Base-by-base conservation (phyloP, 2,113 vertebrate genomes). In the Monopterus albus region DNA sequence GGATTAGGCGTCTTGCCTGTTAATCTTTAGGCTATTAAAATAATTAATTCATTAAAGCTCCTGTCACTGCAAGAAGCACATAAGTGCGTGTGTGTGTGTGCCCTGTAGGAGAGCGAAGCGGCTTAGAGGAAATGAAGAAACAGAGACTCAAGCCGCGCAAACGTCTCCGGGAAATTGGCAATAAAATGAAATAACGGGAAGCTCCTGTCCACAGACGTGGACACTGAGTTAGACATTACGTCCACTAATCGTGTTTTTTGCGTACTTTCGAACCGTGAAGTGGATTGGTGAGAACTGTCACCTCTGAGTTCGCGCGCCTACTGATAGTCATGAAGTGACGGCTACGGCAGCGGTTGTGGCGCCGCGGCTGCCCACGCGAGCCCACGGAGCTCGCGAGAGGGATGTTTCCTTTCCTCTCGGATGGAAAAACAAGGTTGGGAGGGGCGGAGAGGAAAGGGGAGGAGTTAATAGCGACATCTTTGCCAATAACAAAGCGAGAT, bases 401-500 rank as follows among this genome's bases (percentile, higher is more conserved):
- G 79, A 87, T 84, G 72, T 91, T 92, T 92, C 92, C 91, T 85
- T 85, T 86, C 92, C 93, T 88, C 75, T 56, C 80, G 70, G 82
- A 87, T 69, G 47, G 87, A 90, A 91, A 83, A 92, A 91, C 91
- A 88, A 90, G 87, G 72, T 39, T 70, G 57, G 70, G 35, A 40
- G 62, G 49, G 64, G 28, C 14, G 25, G 13, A 11, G 47, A 17
- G 5, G 6, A 52, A 13, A 29, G 20, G 42, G 66, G 71, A 8
- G 75, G 60, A 6, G 62, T 31, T 7, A 6, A 13, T 35, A 3
- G 33, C 21, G 35, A 33, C n/a, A 2, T n/a, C 55, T 56, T 14
- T 58, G 47, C 93, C 91, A 93, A 94, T 93, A n/a, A 38, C 2
- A 7, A 2, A 3, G 39, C 1, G 47, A 49, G 20, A 14, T 0